phyloP scores from a whole-genome alignment of 1,140 invertebrate species.

The Agraylea sexmaculata region DNA sequence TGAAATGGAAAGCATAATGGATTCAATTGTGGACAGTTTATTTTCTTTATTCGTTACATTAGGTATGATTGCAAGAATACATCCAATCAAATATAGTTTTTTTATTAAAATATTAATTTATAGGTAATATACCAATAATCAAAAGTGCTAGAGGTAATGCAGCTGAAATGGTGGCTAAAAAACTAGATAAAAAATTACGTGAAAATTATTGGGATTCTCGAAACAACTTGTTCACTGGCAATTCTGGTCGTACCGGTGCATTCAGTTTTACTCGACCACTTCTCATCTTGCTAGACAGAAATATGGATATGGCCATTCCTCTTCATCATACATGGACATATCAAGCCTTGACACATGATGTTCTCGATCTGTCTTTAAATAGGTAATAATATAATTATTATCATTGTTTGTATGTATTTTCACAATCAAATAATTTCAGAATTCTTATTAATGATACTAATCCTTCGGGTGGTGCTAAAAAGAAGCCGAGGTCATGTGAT shows the following conservation, averaged over 20 bases:
- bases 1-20: slow-evolving; percentile 92
- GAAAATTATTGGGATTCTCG: slow-evolving; percentile 94
- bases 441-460: background rate
- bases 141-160: slow-evolving; percentile 91
- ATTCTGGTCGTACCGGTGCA: slow-evolving; percentile 61
- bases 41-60: slow-evolving; percentile 97
- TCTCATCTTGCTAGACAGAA: slow-evolving; percentile 86
- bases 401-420: background rate
- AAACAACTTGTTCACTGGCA: slow-evolving; percentile 89
- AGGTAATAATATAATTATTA: slow-evolving; percentile 23
- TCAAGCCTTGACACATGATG: slow-evolving; percentile 92
- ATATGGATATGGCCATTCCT: slow-evolving; percentile 93
- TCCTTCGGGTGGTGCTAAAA: slow-evolving; percentile 42
- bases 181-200: slow-evolving; percentile 91
- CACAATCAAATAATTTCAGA: background rate
- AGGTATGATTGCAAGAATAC: slow-evolving; percentile 41
- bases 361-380: slow-evolving; percentile 84
- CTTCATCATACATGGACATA: slow-evolving; percentile 99
- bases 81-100: background rate
- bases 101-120: slow-evolving; percentile 1
- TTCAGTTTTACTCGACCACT: slow-evolving; percentile 87
- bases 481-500: slow-evolving; percentile 83
- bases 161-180: slow-evolving; percentile 95
- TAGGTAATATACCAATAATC: slow-evolving; percentile 89
- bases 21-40: slow-evolving; percentile 88